Evolutionary conservation across 1,140 invertebrate genomes (phyloP), one percentile per base, ranked within the genome.

Genomic region (Bathynomus jamesi): DNA sequence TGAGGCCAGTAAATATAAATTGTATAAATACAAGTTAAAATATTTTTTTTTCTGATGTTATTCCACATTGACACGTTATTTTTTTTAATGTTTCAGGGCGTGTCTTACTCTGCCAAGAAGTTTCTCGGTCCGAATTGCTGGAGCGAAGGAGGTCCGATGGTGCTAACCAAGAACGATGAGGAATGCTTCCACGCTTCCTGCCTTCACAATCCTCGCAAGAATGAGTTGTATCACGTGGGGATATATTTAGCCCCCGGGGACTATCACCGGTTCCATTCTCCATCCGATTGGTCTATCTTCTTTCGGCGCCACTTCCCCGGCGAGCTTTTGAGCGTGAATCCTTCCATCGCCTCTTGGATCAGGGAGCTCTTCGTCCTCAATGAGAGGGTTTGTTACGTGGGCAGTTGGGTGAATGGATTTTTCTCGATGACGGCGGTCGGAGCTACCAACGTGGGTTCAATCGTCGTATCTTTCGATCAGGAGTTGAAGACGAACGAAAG

Each of bases 211-310:
- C 78, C 78, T 28, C 79, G 81, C 4, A 74, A 88, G 5, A 94
- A 91, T 81, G 86, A 88, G 69, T 83, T 99, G 3, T 98, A 94
- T 82, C 94, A 99, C 80, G 90, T 94, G 81, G 92, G 97, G 7
- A 91, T 99, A 76, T 99, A 99, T 82, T 83, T 99, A 72, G 95
- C 96, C 1, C 98, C 98, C 0, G 97, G 97, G 10, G 96, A 99
- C 82, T 99, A 99, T 84, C 98, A 99, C 81, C 85, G 95, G 66
- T 99, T 99, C 82, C 97, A 99, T 83, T 98, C 96, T 3, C 92
- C 97, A 0, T 87, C 90, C 7, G 87, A 96, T 72, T 99, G 96
- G 96, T 87, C 85, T 28, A 89, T 96, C 7, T 84, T 84, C 8
- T 90, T 91, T 77, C 83, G 96, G 63, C 86, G 94, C 11, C 79